Percentiles rank a stretch among this genome's conserved stretches.
Evolutionary conservation across 2,888 invertebrate genomes (phyloP).

Genomic region (Eurytoma californica): DNA sequence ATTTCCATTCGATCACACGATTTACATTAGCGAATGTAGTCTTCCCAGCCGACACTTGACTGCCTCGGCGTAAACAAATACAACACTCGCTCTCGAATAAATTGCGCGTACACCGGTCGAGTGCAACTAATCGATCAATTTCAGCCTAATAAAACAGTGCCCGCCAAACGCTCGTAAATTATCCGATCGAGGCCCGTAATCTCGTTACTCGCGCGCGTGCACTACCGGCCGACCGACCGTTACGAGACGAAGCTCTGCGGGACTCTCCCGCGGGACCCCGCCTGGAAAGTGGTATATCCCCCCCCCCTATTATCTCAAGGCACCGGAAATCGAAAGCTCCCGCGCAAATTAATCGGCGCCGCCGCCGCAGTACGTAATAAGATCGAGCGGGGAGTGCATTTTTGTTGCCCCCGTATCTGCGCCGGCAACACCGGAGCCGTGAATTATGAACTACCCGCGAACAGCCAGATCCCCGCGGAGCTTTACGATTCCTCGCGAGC

Average conservation of each 20-base stretch:
- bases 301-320: slow-evolving; percentile 19
- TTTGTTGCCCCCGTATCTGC: background rate
- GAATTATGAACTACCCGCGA: slow-evolving; percentile 25
- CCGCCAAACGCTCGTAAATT: slow-evolving; percentile 41
- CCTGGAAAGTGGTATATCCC: slow-evolving; percentile 15
- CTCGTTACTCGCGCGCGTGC: slow-evolving; percentile 17
- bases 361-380: background rate
- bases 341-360: background rate
- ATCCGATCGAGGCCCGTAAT: slow-evolving; percentile 39
- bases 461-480: background rate
- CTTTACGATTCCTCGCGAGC: slow-evolving; percentile 20
- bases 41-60: no score
- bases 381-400: background rate
- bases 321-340: slow-evolving; percentile 45
- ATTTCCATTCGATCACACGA: no score
- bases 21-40: no score
- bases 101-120: slow-evolving; percentile 23
- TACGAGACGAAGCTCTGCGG: slow-evolving; percentile 7
- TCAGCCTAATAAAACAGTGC: slow-evolving; percentile 37
- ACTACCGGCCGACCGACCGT: background rate
- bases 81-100: slow-evolving; percentile 23
- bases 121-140: slow-evolving; percentile 50
- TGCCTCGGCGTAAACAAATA: background rate
- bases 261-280: background rate
- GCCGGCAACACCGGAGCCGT: slow-evolving; percentile 1